These are phyloP conservation scores for Strigamia transsilvanica DNA, from an alignment of 2,888 invertebrate species.

Conservation along the genomic window DNA sequence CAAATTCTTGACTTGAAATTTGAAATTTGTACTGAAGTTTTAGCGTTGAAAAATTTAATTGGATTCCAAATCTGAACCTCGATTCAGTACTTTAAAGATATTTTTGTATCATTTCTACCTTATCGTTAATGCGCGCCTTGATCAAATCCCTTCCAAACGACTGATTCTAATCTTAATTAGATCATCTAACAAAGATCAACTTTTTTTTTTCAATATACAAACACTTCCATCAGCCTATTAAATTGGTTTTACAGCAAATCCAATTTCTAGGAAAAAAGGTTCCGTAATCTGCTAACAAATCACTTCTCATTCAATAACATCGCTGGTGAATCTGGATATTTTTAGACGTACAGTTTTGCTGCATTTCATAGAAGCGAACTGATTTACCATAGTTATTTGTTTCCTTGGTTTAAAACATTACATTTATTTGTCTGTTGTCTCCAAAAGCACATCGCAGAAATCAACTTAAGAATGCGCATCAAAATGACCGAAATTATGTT, in stretches of 20 bases:
- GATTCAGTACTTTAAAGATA: too few relatives aligned
- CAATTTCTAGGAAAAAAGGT: not conserved
- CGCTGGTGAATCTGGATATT: not conserved
- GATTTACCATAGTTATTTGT: too few relatives aligned
- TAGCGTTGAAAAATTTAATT: too few relatives aligned
- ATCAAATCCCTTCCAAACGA: not conserved
- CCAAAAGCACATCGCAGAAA: not conserved
- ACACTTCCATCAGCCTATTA: not conserved
- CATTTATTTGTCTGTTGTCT: not conserved
- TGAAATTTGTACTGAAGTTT: too few relatives aligned
- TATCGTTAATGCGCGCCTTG: too few relatives aligned
- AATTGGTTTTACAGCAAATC: not conserved
- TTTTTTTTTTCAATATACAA: not conserved
- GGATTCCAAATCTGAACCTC: too few relatives aligned
- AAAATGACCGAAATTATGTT: not conserved
- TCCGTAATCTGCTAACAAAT: not conserved
- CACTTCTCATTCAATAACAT: not conserved
- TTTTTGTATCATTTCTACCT: too few relatives aligned
- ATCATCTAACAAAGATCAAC: not conserved
- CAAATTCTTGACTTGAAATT: too few relatives aligned
- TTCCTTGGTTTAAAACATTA: too few relatives aligned
- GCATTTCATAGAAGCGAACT: not conserved
- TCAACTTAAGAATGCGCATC: not conserved
- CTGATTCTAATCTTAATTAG: constrained; percentile 20
- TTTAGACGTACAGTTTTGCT: not conserved